Evolutionary conservation across 1,140 invertebrate species (phyloP), one percentile per base, ranked within the genome.

Genomic region (Drosophila rufa): DNA sequence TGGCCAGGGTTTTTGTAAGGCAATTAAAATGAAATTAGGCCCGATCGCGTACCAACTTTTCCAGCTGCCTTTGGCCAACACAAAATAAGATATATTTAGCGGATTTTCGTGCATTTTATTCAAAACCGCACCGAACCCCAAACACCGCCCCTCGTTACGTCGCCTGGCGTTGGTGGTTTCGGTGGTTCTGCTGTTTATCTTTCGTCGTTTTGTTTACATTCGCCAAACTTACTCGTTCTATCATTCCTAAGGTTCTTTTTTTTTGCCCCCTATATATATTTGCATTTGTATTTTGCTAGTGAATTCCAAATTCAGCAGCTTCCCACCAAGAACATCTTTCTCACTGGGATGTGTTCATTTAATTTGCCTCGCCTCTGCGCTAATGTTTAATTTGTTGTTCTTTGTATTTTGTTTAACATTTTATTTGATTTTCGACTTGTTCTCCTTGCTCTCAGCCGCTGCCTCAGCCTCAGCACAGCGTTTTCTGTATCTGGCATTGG

Each of bases 191-290:
- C 81, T 87, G 84, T 87, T 87, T 87, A 87, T 87, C 84, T 87
- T 90, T 90, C 81, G 78, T 81, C 78, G 78, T 66, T 85, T 90
- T 87, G 84, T 87, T 87, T 87, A 87, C 85, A 81, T 87, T 89
- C 80, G 64, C 79, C 57, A 79, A 80, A 62, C 69, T 62, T 50
- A 64, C 69, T 60, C 33, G 42, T 50, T 55, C 50, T 65, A 45
- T 64, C 64, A 38, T 65, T 33, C 30, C 42, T 55, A 22, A 64
- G 36, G 67, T 56, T 71, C 57, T 47, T 40, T 67, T 43, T 55
- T 47, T 15, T 27, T 15, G 7, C 50, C 4, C 30, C 22, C 33
- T 7, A 14, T 38, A 15, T 55, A 33, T 53, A 53, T 53, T 53
- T 53, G 51, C 51, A 53, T 67, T 51, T 47, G 62, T 38, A 38